Conservation (phyloP, 2,797 vertebrate species). For the Anableps anableps region DNA sequence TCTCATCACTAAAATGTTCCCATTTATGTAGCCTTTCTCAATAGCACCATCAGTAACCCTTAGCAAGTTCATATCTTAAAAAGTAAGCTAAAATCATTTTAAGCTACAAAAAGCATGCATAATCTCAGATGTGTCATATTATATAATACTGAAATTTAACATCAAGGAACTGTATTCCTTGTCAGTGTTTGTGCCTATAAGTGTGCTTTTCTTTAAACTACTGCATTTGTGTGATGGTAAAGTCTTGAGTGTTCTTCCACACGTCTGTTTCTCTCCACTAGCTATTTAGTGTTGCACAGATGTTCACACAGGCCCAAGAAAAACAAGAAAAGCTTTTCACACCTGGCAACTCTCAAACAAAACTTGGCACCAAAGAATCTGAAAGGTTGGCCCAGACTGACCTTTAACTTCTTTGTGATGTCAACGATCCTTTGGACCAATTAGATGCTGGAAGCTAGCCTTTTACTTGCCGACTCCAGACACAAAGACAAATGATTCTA, state of each 20-base stretch:
- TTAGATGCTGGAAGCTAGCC: conserved; percentile 85
- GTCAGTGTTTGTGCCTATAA: conserved; percentile 18
- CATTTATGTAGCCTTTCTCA: background rate
- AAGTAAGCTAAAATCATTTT: background rate
- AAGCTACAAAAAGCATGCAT: background rate
- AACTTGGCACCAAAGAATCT: conserved; percentile 80
- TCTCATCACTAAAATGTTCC: background rate
- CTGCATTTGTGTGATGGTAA: conserved; percentile 61
- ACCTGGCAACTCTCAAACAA: conserved; percentile 84
- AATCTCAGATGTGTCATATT: conserved; percentile 17
- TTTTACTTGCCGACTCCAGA: conserved; percentile 84
- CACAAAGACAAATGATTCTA: conserved; percentile 96
- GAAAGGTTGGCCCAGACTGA: conserved; percentile 79
- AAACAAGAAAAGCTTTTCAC: conserved; percentile 80
- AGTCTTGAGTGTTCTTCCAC: conserved; percentile 53
- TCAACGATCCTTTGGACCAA: conserved; percentile 83
- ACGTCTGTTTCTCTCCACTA: conserved; percentile 67
- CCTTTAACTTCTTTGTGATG: conserved; percentile 84
- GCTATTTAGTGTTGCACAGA: conserved; percentile 72
- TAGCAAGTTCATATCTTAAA: background rate
- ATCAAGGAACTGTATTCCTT: conserved; percentile 47
- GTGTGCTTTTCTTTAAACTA: conserved; percentile 63
- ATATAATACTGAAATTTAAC: conserved; percentile 19
- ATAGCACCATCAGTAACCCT: background rate
- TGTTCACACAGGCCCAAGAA: conserved; percentile 81